These are phyloP conservation scores for Calliopsis andreniformis DNA, from an alignment of 1,140 invertebrate genomes.

Conservation along the genomic window DNA sequence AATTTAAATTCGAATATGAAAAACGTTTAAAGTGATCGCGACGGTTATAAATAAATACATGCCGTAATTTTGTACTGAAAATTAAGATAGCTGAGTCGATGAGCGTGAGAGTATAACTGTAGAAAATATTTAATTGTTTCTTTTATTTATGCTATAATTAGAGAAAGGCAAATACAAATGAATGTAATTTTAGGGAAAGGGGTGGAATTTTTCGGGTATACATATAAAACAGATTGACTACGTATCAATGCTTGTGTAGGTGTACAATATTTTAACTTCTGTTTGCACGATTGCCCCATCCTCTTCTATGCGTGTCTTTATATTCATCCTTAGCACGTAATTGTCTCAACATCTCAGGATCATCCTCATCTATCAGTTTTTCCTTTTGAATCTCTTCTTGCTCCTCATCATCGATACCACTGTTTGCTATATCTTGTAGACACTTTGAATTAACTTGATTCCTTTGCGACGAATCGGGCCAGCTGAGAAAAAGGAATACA, in stretches of 20 bases:
- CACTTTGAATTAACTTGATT: slow-evolving; percentile 62
- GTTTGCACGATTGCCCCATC: slow-evolving; percentile 94
- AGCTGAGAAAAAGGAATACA: slow-evolving; percentile 67
- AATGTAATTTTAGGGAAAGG: too few species aligned
- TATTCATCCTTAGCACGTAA: slow-evolving; percentile 93
- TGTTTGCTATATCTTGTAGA: slow-evolving; percentile 67
- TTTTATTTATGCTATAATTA: too few species aligned
- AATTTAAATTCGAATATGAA: too few species aligned
- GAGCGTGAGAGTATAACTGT: too few species aligned
- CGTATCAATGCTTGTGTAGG: neutral
- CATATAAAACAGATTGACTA: too few species aligned
- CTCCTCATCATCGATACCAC: slow-evolving; percentile 61
- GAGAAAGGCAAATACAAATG: too few species aligned
- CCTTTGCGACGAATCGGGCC: slow-evolving; percentile 71
- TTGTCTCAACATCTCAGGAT: slow-evolving; percentile 86
- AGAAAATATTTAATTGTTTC: too few species aligned
- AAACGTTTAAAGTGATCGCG: too few species aligned
- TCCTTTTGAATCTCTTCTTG: slow-evolving; percentile 80
- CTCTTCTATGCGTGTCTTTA: slow-evolving; percentile 93
- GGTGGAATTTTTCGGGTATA: too few species aligned
- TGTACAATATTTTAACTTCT: slow-evolving; percentile 84
- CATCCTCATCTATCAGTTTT: slow-evolving; percentile 87
- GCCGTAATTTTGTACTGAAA: too few species aligned
- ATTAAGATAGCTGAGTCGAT: too few species aligned
- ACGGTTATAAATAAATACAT: too few species aligned